These are phyloP conservation scores for Phainopepla nitens DNA, from an alignment of 2,113 vertebrate species.

Conservation along the genomic window DNA sequence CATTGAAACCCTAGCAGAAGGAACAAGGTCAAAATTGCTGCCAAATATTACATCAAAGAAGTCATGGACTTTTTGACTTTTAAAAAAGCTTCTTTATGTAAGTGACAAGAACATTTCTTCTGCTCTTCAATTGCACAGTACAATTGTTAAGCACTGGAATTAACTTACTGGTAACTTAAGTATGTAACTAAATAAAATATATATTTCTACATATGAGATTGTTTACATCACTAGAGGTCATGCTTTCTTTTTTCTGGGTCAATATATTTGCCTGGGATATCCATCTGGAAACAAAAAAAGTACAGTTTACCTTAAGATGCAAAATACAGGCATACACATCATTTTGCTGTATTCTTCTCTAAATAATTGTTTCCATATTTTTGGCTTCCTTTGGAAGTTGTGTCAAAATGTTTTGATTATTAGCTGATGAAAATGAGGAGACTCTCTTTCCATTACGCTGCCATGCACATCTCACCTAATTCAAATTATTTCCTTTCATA, in stretches of 20 bases:
- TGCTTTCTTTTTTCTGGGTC: neutral
- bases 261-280: neutral
- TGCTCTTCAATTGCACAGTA: neutral
- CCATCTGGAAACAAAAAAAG: slow-evolving; percentile 38
- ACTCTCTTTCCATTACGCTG: slow-evolving; percentile 23
- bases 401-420: slow-evolving; percentile 74
- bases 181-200: neutral
- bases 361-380: slow-evolving; percentile 74
- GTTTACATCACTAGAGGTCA: neutral
- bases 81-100: neutral
- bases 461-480: slow-evolving; percentile 66
- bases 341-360: slow-evolving; percentile 55
- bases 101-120: slow-evolving; percentile 4
- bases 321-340: slow-evolving; percentile 52
- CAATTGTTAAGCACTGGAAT: neutral
- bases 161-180: neutral
- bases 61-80: neutral
- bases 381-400: slow-evolving; percentile 60
- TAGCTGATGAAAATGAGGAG: slow-evolving; percentile 72
- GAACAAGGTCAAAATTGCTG: neutral
- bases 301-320: slow-evolving; percentile 56
- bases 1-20: slow-evolving; percentile 11
- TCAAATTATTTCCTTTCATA: slow-evolving; percentile 67
- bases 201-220: neutral
- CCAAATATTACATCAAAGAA: neutral